These are phyloP conservation scores for Clanis bilineata DNA, from an alignment of 2,888 invertebrate genomes.

Conservation along the genomic window DNA sequence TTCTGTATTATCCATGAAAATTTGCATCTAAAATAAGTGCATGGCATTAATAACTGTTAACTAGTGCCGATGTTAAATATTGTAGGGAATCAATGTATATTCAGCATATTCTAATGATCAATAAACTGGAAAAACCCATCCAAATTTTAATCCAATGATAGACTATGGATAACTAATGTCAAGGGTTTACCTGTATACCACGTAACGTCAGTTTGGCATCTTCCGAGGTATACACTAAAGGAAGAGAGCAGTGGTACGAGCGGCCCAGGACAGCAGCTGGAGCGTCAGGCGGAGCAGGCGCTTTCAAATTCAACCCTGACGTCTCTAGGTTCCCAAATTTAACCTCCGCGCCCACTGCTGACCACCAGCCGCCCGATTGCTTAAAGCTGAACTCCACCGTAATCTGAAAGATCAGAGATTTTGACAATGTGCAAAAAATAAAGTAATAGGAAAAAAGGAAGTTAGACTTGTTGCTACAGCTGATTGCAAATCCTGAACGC, in stretches of 20 bases:
- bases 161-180: not conserved
- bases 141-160: not conserved
- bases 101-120: too few relatives aligned
- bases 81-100: too few relatives aligned
- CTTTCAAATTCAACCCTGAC: slow-evolving; percentile 60
- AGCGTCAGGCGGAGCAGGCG: slow-evolving; percentile 65
- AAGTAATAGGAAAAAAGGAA: too few relatives aligned
- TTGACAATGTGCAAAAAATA: not conserved
- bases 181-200: slow-evolving; percentile 75
- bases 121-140: not conserved
- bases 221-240: slow-evolving; percentile 73
- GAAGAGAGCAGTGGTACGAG: slow-evolving; percentile 79
- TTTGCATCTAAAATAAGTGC: slow-evolving; percentile 72
- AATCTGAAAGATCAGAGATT: slow-evolving; percentile 53
- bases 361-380: slow-evolving; percentile 77
- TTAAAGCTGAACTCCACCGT: slow-evolving; percentile 82
- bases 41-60: not conserved
- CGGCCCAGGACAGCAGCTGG: slow-evolving; percentile 79
- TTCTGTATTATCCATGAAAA: slow-evolving; percentile 74
- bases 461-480: too few relatives aligned
- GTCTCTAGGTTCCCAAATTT: slow-evolving; percentile 64
- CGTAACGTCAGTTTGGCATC: slow-evolving; percentile 71
- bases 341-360: slow-evolving; percentile 80
- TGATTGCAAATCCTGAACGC: too few relatives aligned
- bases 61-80: not conserved